Conservation (phyloP, 1,140 invertebrate species). For the Nixonia krombeini region DNA sequence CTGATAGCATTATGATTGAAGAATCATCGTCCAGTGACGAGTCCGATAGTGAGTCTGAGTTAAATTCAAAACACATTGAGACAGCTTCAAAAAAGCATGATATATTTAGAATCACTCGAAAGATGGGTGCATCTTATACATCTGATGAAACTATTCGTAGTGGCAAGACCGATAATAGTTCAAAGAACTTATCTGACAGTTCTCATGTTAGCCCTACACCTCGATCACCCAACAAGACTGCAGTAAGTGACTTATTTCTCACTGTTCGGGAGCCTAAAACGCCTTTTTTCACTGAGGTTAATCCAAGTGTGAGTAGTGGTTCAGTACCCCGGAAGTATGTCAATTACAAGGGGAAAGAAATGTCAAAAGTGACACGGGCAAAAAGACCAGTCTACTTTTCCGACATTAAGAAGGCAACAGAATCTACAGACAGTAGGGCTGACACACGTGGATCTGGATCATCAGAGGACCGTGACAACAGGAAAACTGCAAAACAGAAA, state of each 20-base stretch:
- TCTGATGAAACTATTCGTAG: constrained; percentile 42
- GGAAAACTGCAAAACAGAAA: background rate
- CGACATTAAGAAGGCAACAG: constrained; percentile 42
- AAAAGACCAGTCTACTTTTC: constrained; percentile 43
- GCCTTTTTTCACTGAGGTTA: constrained; percentile 21
- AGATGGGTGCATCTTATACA: constrained; percentile 12
- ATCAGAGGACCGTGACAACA: constrained; percentile 25
- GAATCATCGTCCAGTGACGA: constrained; percentile 42
- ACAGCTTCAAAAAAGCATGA: background rate
- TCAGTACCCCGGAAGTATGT: constrained; percentile 12
- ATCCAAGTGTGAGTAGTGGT: constrained; percentile 7
- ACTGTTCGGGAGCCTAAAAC: constrained; percentile 22
- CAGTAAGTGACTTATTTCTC: constrained; percentile 1
- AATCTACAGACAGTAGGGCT: constrained; percentile 40
- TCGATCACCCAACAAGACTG: background rate
- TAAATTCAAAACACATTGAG: background rate
- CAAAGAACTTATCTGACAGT: constrained; percentile 3
- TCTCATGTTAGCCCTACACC: constrained; percentile 29
- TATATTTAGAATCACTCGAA: background rate
- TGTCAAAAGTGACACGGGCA: constrained; percentile 16
- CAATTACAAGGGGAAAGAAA: constrained; percentile 22
- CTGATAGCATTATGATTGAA: constrained; percentile 28
- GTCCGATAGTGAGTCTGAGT: constrained; percentile 37
- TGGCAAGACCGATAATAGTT: constrained; percentile 21
- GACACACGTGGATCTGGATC: constrained; percentile 39